Evolutionary conservation across 2,113 vertebrate species (phyloP).

Genomic region (Forbesichthys papilliferus): DNA sequence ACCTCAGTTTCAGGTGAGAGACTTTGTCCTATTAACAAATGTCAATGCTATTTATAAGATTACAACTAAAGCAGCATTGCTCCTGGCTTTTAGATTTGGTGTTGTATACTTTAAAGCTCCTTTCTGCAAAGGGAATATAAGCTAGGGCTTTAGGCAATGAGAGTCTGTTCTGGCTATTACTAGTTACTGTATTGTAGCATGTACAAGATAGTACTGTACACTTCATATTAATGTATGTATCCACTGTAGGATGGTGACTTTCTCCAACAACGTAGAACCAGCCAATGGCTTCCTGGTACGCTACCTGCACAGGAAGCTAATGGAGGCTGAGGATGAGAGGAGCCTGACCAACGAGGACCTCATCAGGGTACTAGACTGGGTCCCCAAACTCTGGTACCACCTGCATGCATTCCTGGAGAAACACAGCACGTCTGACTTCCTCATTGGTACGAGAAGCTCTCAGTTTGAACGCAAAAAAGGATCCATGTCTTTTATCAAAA

Average conservation of each 20-base stretch:
- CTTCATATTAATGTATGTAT: too few relatives aligned
- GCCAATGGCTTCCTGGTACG: constrained; percentile 96
- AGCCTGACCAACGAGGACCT: constrained; percentile 89
- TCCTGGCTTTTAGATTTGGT: too few relatives aligned
- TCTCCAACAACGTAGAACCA: constrained; percentile 97
- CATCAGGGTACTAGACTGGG: constrained; percentile 93
- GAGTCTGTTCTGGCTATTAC: not conserved
- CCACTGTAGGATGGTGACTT: constrained; percentile 88
- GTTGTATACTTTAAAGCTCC: too few relatives aligned
- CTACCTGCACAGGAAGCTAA: constrained; percentile 93
- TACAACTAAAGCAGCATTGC: too few relatives aligned
- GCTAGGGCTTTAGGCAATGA: too few relatives aligned
- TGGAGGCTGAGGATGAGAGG: constrained; percentile 89
- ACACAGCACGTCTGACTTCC: constrained; percentile 97
- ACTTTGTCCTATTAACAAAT: not conserved
- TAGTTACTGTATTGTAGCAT: not conserved
- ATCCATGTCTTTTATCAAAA: not conserved
- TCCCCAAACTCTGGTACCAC: constrained; percentile 98
- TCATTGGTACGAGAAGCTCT: constrained; percentile 84
- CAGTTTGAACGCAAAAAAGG: not conserved
- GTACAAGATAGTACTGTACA: too few relatives aligned
- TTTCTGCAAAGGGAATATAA: too few relatives aligned
- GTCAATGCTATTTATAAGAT: too few relatives aligned
- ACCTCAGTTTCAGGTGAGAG: constrained; percentile 93
- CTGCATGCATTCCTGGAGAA: constrained; percentile 97